Base-by-base conservation (phyloP, 2,797 vertebrate genomes). In the Chloroceryle amazona region DNA sequence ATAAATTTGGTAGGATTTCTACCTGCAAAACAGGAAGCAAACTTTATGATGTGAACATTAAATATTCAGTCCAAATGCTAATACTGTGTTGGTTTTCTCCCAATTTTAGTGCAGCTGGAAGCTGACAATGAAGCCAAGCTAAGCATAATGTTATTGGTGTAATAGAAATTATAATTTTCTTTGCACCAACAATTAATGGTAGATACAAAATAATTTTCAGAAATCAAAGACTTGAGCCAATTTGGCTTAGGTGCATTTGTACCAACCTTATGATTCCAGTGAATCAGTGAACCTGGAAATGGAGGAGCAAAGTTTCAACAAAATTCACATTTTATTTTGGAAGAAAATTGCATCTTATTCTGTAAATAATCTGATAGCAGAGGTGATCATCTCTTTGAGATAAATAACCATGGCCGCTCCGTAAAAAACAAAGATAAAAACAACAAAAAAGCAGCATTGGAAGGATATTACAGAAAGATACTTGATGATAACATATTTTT, bases 81-180 rank as follows among this genome's bases (percentile, higher is more conserved):
- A 68, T 57, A 63, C 37, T 25, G 20, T 51, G 29, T 72, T 57
- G 28, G 58, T 31, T 78, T 62, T 89, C 26, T 71, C 85, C 57
- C 79, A 67, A 41, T 82, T 86, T 85, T 49, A 91, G 72, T 84
- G 91, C 67, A 92, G 23, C 78, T 95, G 60, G 46, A 90, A 85
- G 35, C 51, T 61, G 33, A 62, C 42, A 80, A 78, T 86, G 71
- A 78, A 91, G 52, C 55, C 44, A 63, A 88, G 35, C n/a, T 95
- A 65, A 90, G 39, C 23, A 35, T 63, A 47, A 71, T 26, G 12
- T 61, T 90, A 80, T 14, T 78, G 26, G 9, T 58, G 6, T 61
- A 52, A 49, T 52, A 80, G 94, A 90, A 73, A 52, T 6, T 4
- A 49, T 67, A 5, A 80, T 89, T 93, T 90, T 78, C 60, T 73